These are phyloP conservation scores for Sebastes aleutianus DNA, from an alignment of 2,797 vertebrate genomes.

Conservation along the genomic window DNA sequence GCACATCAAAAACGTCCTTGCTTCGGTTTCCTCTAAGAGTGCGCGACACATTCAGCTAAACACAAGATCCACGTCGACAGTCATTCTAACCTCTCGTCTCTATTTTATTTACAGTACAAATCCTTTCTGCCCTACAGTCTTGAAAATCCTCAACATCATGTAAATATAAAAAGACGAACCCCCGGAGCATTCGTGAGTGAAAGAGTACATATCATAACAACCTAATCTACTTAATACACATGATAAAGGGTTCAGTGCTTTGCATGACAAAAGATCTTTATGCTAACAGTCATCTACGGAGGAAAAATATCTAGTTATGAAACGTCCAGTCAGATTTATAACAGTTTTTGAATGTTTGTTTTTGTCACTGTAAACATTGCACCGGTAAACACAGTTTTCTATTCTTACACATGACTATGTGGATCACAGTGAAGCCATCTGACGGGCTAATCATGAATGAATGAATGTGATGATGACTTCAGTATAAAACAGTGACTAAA, in stretches of 20 bases:
- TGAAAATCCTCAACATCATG: slow-evolving; percentile 34
- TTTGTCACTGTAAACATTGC: slow-evolving; percentile 58
- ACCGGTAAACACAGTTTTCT: slow-evolving; percentile 55
- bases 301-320: slow-evolving; percentile 14
- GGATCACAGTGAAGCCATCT: slow-evolving; percentile 60
- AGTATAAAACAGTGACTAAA: slow-evolving; percentile 4
- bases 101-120: slow-evolving; percentile 65
- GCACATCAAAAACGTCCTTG: slow-evolving; percentile 33
- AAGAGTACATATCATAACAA: slow-evolving; percentile 36
- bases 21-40: slow-evolving; percentile 29
- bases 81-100: slow-evolving; percentile 22
- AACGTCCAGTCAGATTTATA: slow-evolving; percentile 11
- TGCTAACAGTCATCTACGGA: slow-evolving; percentile 64
- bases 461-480: slow-evolving; percentile 29
- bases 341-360: slow-evolving; percentile 7
- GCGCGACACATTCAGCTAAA: slow-evolving; percentile 54
- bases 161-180: slow-evolving; percentile 56
- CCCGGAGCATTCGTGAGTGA: slow-evolving; percentile 44
- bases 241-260: slow-evolving; percentile 64
- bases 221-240: slow-evolving; percentile 41
- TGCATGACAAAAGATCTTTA: slow-evolving; percentile 35
- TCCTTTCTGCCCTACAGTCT: slow-evolving; percentile 29
- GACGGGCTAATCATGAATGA: slow-evolving; percentile 26
- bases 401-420: slow-evolving; percentile 9
- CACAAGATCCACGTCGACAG: slow-evolving; percentile 38